Evolutionary conservation across 2,113 vertebrate genomes (phyloP).

Genomic region (Grammomys surdaster): DNA sequence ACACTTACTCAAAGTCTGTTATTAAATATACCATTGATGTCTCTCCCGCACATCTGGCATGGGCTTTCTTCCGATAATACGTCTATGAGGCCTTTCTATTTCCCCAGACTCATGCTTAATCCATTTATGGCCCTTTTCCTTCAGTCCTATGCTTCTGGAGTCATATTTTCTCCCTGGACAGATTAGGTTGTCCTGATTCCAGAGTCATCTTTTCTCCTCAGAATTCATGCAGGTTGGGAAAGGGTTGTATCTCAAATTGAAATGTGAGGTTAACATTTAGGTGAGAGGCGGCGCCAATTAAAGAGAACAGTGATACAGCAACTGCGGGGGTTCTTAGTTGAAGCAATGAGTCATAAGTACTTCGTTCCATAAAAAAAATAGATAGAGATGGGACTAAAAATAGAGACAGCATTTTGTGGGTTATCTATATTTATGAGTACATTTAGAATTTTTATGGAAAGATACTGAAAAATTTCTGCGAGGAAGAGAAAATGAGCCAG

Average conservation of each 20-base stretch:
- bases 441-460: slow-evolving; percentile 20
- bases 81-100: background rate
- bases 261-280: background rate
- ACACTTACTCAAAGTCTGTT: background rate
- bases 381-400: background rate
- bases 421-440: background rate
- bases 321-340: background rate
- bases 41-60: background rate
- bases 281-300: background rate
- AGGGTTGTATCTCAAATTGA: background rate
- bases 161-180: background rate
- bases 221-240: background rate
- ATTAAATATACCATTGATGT: background rate
- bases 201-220: background rate
- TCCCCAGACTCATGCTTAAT: background rate
- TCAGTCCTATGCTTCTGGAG: background rate
- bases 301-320: background rate
- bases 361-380: slow-evolving; percentile 12
- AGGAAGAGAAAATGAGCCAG: slow-evolving; percentile 16
- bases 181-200: background rate
- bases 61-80: background rate
- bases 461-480: background rate
- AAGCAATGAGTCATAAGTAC: background rate
- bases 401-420: background rate
- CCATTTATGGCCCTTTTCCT: background rate